phyloP scores from a whole-genome alignment of 1,140 invertebrate genomes.

The Dendroctonus ponderosae region DNA sequence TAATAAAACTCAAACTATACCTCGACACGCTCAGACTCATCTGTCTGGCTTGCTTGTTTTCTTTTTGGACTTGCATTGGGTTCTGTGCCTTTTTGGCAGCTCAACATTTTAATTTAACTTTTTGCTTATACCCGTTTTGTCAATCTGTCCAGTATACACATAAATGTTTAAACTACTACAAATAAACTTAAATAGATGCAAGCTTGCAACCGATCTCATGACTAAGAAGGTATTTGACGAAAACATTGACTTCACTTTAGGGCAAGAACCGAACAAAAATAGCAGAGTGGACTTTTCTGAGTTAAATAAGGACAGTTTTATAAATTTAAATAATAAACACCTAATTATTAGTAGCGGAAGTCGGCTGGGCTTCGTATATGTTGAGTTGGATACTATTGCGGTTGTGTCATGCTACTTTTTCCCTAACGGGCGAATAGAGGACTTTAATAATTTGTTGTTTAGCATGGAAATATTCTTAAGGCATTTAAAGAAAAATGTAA shows the following conservation, averaged over 20 bases:
- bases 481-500: neutral
- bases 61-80: too few relatives aligned
- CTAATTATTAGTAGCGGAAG: neutral
- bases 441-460: neutral
- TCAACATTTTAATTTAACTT: too few relatives aligned
- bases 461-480: neutral
- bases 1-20: too few relatives aligned
- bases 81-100: too few relatives aligned
- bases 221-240: neutral
- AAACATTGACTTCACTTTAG: neutral
- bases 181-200: constrained; percentile 11
- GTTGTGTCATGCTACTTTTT: neutral
- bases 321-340: neutral
- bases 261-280: neutral
- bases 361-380: neutral
- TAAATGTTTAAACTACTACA: constrained; percentile 2
- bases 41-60: too few relatives aligned
- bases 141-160: too few relatives aligned
- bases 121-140: too few relatives aligned
- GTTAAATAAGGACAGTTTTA: neutral
- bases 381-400: neutral
- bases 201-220: constrained; percentile 2
- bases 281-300: neutral
- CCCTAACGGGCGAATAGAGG: neutral
- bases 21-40: too few relatives aligned